A percentile compares a stretch with the other conserved stretches of the same genome.
Conservation (phyloP, 2,888 invertebrate species). For the Caenorhabditis becei region DNA sequence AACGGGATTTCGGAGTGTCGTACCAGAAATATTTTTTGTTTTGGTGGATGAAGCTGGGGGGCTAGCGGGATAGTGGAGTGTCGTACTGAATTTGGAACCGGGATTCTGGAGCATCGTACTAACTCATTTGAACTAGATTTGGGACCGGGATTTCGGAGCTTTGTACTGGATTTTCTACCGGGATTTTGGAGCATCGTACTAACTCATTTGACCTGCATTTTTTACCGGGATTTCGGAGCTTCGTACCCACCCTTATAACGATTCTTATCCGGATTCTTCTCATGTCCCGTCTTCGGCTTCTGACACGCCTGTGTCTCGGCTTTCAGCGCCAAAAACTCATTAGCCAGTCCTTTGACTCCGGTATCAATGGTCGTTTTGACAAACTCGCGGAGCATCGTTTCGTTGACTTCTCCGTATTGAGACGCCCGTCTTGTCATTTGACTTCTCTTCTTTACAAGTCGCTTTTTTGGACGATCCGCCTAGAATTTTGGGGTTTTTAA, state of each 20-base stretch:
- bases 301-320: slow-evolving; percentile 62
- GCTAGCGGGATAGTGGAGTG: too few species aligned
- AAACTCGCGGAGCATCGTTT: slow-evolving; percentile 42
- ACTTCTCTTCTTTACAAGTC: slow-evolving; percentile 10
- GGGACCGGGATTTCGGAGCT: neutral
- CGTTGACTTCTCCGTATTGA: slow-evolving; percentile 36
- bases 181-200: neutral
- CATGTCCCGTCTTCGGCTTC: slow-evolving; percentile 67
- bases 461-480: slow-evolving; percentile 58
- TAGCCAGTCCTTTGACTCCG: slow-evolving; percentile 58
- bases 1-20: neutral
- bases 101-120: neutral
- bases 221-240: neutral
- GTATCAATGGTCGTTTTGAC: slow-evolving; percentile 43
- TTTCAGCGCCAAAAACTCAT: slow-evolving; percentile 57
- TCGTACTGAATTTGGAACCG: too few species aligned
- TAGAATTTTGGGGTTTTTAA: too few species aligned
- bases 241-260: slow-evolving; percentile 68
- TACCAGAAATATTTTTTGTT: neutral
- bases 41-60: too few species aligned
- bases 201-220: neutral
- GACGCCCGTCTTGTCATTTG: slow-evolving; percentile 3
- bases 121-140: neutral
- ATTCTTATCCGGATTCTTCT: slow-evolving; percentile 71
- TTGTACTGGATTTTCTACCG: neutral